Evolutionary conservation across 2,113 vertebrate genomes (phyloP).

Genomic region (Burhinus bistriatus): DNA sequence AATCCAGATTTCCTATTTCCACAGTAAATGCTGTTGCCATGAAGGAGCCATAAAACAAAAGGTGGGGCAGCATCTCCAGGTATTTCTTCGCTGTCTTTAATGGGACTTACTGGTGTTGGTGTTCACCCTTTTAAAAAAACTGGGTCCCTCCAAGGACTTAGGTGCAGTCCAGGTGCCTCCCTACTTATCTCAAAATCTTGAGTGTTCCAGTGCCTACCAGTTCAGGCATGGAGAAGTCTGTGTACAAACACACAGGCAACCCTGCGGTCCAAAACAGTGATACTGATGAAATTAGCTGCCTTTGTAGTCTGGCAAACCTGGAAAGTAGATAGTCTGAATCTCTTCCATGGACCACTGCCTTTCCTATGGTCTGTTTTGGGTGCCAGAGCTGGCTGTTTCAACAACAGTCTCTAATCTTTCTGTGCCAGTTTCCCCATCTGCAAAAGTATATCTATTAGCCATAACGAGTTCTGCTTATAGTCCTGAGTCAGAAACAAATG

Average conservation of each 20-base stretch:
- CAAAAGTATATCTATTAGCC: not conserved
- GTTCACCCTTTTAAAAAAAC: not conserved
- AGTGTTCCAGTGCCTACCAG: not conserved
- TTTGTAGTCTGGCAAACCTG: not conserved
- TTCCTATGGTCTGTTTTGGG: not conserved
- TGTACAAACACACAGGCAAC: not conserved
- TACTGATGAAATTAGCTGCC: not conserved
- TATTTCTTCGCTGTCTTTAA: not conserved
- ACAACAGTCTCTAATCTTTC: not conserved
- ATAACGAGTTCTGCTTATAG: not conserved
- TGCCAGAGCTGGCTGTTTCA: not conserved
- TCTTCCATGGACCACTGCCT: not conserved
- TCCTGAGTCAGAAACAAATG: not conserved
- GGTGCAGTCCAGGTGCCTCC: not conserved
- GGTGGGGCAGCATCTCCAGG: not conserved
- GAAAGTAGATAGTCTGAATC: not conserved
- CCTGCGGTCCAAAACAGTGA: accelerated
- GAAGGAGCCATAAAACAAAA: not conserved
- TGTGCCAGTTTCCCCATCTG: conserved; percentile 27
- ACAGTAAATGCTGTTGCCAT: not conserved
- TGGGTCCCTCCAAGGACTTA: not conserved
- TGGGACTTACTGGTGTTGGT: not conserved
- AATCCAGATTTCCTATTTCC: not conserved
- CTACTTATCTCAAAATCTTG: not conserved
- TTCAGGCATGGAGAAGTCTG: not conserved